Base-by-base conservation (phyloP, 2,888 invertebrate species). In the Mylabris sibirica region DNA sequence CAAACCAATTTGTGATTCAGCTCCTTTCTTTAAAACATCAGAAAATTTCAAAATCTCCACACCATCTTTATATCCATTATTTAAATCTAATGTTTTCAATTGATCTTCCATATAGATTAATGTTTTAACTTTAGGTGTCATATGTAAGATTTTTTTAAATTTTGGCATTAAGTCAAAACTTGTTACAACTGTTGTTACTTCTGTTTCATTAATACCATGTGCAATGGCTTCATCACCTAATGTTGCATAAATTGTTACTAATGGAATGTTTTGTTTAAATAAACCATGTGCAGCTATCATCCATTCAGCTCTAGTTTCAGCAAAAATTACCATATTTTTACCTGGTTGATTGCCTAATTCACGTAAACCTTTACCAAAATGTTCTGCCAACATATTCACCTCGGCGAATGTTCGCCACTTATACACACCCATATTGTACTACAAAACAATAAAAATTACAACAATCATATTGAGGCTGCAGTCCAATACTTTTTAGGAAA, bases 271-370 rank as follows among this genome's bases (percentile, higher is more conserved):
- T 86, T 94, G 95, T 83, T 95, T 96, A 87, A 99, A 97, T 85
- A 97, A 94, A 65, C 97, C 98, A 81, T 98, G 95, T 0, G 98
- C 97, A 0, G 97, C 94, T 63, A 98, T 88, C 92, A 99, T 93
- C 99, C 99, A 99, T 86, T 99, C 99, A 61, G 95, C 95, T 76
- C 98, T 89, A 0, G 99, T 99, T 87, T 99, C 99, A 0, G 98
- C 97, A 87, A 98, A 99, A 81, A 99, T 92, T 66, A 95, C 96
- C 75, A 99, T 89, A 84, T 94, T 95, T 72, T 90, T 86, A 11
- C 89, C 88, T 9, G 93, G 91, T 76, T 86, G 84, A 78, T 93
- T 90, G 34, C 96, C 97, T 44, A 95, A 85, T 79, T 91, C 92
- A 53, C 92, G 88, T 72, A 99, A 87, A 0, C 98, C 99, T 67